A percentile compares a stretch with the other conserved stretches of the same genome.
phyloP scores from a whole-genome alignment of 2,113 vertebrate genomes.

The Sminthopsis crassicaudata region DNA sequence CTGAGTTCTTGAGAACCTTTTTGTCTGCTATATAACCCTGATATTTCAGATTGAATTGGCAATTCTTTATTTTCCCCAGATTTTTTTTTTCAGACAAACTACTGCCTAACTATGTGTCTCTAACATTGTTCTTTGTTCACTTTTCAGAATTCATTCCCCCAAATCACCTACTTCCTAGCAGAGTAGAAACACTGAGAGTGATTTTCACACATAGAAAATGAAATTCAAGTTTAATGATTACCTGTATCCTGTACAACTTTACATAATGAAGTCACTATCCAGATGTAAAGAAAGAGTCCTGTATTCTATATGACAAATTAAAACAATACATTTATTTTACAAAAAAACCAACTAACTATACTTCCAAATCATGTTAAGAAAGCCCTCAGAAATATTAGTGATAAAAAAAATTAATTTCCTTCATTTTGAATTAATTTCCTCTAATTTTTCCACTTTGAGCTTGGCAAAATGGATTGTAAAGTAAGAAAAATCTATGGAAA shows the following conservation, averaged over 20 bases:
- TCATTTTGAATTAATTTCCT: background rate
- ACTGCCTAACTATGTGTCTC: background rate
- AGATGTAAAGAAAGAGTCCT: background rate
- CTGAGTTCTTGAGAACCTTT: background rate
- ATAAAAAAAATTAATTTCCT: background rate
- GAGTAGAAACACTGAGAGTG: background rate
- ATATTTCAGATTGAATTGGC: background rate
- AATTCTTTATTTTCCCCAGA: background rate
- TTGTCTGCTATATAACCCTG: background rate
- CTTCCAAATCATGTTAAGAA: background rate
- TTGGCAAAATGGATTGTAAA: background rate
- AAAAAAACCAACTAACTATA: background rate
- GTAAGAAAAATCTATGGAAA: background rate
- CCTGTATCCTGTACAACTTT: background rate
- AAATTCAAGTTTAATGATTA: background rate
- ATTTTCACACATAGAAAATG: background rate
- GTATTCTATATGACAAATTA: background rate
- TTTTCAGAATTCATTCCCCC: background rate
- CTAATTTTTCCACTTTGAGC: background rate
- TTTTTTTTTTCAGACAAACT: background rate
- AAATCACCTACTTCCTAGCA: background rate
- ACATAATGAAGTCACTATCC: background rate
- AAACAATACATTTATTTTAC: background rate
- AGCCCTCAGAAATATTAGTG: background rate
- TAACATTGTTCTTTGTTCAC: background rate